Evolutionary conservation across 2,797 vertebrate species (phyloP), one percentile per base, ranked within the genome.

Genomic region (Cuniculus paca): DNA sequence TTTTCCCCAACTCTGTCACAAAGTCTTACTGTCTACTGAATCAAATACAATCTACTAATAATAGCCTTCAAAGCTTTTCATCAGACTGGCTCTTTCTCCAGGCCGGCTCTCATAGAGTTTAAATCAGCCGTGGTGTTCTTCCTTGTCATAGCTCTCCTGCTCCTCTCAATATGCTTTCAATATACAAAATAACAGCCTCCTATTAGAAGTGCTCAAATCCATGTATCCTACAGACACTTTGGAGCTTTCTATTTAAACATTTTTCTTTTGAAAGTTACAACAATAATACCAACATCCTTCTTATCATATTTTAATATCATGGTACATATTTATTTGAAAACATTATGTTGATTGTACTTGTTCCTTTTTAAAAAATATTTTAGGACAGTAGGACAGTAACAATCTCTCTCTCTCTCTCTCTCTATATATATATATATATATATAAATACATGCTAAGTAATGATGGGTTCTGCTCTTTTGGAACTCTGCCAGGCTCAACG

Each of bases 41-140:
- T 97, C 91, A 96, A 94, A 93, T 70, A 79, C 96, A 93, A 70
- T 91, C 94, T 96, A 91, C 94, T 97, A 95, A 96, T 96, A 93
- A 96, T 90, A 97, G 74, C 65, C 50, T 79, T 87, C 90, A 87
- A 88, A 36, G 77, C 93, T 96, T 97, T 75, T 84, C 91, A 93
- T 97, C 91, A 93, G 78, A 39, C 28, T 54, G 39, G 24, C 58
- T 96, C 28, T 50, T 89, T 90, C 58, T 84, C 60, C 68, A 3
- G 31, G 88, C n/a, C 80, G 42, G 90, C 65, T 70, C 45, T 87
- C 9, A 1, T 0, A 50, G 72, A 61, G 72, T 16, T 85, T 78
- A 90, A 93, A 72, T 94, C 94, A 75, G 54, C 58, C 9, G 26
- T 11, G 36, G 12, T 39, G 16, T 1, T 56, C 72, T 74, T 13